Conservation (phyloP, 2,113 vertebrate species). For the Jacana jacana region DNA sequence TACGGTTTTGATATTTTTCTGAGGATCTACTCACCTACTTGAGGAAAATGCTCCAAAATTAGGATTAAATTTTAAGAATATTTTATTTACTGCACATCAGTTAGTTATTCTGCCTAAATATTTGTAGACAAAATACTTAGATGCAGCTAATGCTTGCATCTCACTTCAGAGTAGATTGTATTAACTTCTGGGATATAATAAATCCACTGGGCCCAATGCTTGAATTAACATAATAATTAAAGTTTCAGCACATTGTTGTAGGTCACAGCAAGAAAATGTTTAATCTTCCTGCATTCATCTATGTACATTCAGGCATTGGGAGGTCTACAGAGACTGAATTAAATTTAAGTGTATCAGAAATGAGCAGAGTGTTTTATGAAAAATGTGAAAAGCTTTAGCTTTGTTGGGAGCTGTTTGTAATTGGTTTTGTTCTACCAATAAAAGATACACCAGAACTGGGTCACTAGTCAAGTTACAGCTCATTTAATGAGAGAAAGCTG, state of each 20-base stretch:
- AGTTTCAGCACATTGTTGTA: constrained; percentile 49
- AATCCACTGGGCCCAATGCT: constrained; percentile 23
- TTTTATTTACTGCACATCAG: not conserved
- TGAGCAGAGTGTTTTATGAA: constrained; percentile 9
- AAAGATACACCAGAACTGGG: constrained; percentile 20
- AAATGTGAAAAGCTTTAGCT: constrained; percentile 51
- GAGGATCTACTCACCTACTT: not conserved
- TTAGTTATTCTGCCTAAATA: not conserved
- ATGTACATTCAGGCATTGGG: constrained; percentile 1
- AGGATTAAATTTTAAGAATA: not conserved
- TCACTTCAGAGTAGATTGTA: constrained; percentile 8
- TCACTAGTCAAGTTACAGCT: not conserved
- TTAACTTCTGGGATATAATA: constrained; percentile 38
- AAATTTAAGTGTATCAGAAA: constrained; percentile 39
- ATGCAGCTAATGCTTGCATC: not conserved
- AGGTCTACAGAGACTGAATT: constrained; percentile 31
- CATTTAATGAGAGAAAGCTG: constrained; percentile 20
- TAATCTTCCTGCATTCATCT: constrained; percentile 67
- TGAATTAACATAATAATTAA: constrained; percentile 73
- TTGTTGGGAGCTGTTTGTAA: not conserved
- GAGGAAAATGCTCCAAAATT: not conserved
- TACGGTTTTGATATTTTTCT: not conserved
- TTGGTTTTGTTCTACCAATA: constrained; percentile 33
- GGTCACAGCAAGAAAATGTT: constrained; percentile 60
- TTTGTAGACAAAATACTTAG: not conserved